Percentiles rank a stretch among this genome's conserved stretches.
These are phyloP conservation scores for Hydropsyche tenuis DNA, from an alignment of 1,140 invertebrate species.

Conservation along the genomic window DNA sequence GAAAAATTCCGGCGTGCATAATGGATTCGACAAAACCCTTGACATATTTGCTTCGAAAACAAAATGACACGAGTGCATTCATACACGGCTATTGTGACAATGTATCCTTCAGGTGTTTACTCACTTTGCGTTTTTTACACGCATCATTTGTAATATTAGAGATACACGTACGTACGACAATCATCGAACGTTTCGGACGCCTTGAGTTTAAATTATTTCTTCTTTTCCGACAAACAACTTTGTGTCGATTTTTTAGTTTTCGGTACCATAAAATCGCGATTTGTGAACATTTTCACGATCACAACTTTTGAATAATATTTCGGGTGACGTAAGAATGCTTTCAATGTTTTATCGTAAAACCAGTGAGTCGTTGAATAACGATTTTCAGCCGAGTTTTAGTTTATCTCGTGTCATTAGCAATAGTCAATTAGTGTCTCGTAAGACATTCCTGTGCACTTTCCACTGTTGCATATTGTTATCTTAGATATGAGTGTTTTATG, in stretches of 20 bases:
- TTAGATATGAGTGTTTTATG: neutral
- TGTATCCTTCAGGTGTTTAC: slow-evolving; percentile 1
- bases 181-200: neutral
- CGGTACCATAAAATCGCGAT: too few relatives aligned
- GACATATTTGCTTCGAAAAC: slow-evolving; percentile 11
- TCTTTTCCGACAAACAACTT: neutral
- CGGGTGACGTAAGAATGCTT: neutral
- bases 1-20: too few relatives aligned
- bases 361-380: too few relatives aligned
- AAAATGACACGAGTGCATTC: slow-evolving; percentile 2
- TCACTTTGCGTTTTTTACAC: slow-evolving; percentile 1
- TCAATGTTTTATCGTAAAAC: neutral
- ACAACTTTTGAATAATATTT: too few relatives aligned
- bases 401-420: neutral
- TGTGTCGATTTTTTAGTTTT: too few relatives aligned
- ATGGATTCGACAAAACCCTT: too few relatives aligned
- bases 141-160: slow-evolving; percentile 1
- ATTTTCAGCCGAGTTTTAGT: neutral
- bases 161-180: neutral
- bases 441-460: neutral
- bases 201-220: neutral
- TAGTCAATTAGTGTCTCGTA: neutral
- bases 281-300: too few relatives aligned
- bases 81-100: neutral
- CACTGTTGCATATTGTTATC: too few relatives aligned